Conservation (phyloP, 2,888 invertebrate genomes). For the Aproaerema taeniolella region DNA sequence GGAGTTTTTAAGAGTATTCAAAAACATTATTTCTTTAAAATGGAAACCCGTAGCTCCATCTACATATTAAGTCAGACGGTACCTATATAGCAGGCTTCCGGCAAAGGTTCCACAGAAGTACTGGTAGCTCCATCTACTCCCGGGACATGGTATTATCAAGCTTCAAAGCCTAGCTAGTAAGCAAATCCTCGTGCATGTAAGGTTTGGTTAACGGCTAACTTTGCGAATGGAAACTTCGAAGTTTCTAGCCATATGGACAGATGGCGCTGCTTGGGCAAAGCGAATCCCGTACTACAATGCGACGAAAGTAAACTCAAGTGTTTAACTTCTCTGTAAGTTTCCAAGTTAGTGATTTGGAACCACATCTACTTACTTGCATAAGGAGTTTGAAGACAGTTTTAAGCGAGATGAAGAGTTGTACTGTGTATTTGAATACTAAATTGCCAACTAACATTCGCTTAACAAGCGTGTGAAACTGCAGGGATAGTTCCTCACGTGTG, state of each 20-base stretch:
- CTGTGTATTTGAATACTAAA: constrained; percentile 17
- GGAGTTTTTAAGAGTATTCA: too few species aligned
- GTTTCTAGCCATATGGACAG: background rate
- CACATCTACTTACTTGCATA: constrained; percentile 9
- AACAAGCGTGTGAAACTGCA: background rate
- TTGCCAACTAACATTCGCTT: constrained; percentile 6
- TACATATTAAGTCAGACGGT: too few species aligned
- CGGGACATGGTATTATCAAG: too few species aligned
- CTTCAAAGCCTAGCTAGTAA: too few species aligned
- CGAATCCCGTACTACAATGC: background rate
- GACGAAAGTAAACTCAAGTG: constrained; percentile 8
- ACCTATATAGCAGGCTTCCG: too few species aligned
- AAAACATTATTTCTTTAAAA: too few species aligned
- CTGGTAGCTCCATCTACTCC: too few species aligned
- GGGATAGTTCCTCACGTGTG: background rate
- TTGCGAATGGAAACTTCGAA: too few species aligned
- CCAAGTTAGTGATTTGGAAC: constrained; percentile 16
- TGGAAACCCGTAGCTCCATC: too few species aligned
- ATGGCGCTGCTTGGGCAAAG: constrained; percentile 4
- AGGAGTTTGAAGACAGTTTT: constrained; percentile 10
- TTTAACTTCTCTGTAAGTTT: constrained; percentile 7
- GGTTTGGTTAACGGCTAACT: too few species aligned
- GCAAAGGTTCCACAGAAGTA: too few species aligned
- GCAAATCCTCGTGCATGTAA: too few species aligned
- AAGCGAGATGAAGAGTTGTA: constrained; percentile 15